Percentiles rank a stretch among this genome's conserved stretches.
Evolutionary conservation across 2,888 invertebrate genomes (phyloP).

Genomic region (Drosophila sordidapex): DNA sequence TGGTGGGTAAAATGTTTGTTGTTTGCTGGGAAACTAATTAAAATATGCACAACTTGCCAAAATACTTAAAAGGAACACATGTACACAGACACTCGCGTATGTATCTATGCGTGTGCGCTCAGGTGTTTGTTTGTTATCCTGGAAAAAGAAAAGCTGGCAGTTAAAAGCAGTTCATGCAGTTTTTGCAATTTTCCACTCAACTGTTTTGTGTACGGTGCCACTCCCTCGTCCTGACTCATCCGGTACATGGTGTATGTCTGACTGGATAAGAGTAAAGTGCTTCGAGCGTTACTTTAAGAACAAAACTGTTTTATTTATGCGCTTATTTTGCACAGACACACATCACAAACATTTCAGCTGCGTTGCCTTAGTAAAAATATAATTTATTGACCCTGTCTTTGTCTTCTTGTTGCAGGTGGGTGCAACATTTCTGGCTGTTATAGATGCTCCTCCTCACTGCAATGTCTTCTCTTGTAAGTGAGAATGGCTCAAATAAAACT

Average conservation of each 20-base stretch:
- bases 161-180: constrained; percentile 65
- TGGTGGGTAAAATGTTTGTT: constrained; percentile 24
- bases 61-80: constrained; percentile 64
- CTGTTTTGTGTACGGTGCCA: constrained; percentile 50
- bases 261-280: constrained; percentile 26
- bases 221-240: constrained; percentile 9
- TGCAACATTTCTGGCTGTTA: constrained; percentile 15
- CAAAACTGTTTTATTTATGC: constrained; percentile 62
- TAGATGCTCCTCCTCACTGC: background rate
- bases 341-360: constrained; percentile 2
- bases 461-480: background rate
- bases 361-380: constrained; percentile 31
- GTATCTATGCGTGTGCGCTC: constrained; percentile 6
- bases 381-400: constrained; percentile 39
- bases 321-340: constrained; percentile 45
- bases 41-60: constrained; percentile 78
- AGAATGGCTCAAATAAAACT: constrained; percentile 10
- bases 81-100: background rate
- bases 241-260: background rate
- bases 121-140: constrained; percentile 31
- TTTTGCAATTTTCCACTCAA: constrained; percentile 76
- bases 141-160: constrained; percentile 19
- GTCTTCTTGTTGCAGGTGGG: constrained; percentile 20
- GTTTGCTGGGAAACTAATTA: constrained; percentile 67
- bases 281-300: constrained; percentile 43